Conservation (phyloP, 2,888 invertebrate species). For the Drosophila birchii region DNA sequence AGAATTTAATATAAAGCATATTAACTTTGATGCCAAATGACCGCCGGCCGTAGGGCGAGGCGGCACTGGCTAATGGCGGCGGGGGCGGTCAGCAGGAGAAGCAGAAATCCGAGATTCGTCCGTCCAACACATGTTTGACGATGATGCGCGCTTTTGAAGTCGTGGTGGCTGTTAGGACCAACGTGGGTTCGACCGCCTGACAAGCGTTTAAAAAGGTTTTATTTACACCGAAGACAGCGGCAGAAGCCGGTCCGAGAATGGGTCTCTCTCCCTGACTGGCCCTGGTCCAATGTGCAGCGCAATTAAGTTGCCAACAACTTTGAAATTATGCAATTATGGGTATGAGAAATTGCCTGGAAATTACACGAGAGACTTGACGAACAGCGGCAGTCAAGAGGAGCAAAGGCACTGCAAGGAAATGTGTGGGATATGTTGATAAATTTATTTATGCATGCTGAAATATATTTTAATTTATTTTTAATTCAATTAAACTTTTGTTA, state of each 20-base stretch:
- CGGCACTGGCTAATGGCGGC: background rate
- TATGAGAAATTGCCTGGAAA: constrained; percentile 83
- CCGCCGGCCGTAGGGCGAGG: constrained; percentile 52
- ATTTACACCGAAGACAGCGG: constrained; percentile 71
- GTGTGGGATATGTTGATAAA: background rate
- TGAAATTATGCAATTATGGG: constrained; percentile 84
- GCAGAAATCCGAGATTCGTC: background rate
- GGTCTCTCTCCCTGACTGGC: constrained; percentile 28
- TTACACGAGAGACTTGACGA: constrained; percentile 78
- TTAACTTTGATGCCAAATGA: constrained; percentile 77
- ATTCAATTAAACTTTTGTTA: too few species aligned
- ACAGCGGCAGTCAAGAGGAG: constrained; percentile 53
- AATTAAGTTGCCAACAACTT: constrained; percentile 85
- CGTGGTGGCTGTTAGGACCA: constrained; percentile 56
- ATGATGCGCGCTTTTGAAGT: constrained; percentile 74
- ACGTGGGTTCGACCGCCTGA: constrained; percentile 68
- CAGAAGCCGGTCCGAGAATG: constrained; percentile 13
- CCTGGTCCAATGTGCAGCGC: constrained; percentile 60
- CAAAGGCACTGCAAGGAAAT: background rate
- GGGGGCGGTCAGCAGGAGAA: constrained; percentile 17
- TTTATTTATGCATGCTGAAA: too few species aligned
- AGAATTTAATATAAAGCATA: constrained; percentile 77
- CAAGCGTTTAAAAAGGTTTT: constrained; percentile 83
- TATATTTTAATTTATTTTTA: too few species aligned
- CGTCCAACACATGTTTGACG: constrained; percentile 69